Percentiles rank a stretch among this genome's conserved stretches.
Conservation (phyloP, 1,140 invertebrate genomes). For the Stegodyphus mimosarum region DNA sequence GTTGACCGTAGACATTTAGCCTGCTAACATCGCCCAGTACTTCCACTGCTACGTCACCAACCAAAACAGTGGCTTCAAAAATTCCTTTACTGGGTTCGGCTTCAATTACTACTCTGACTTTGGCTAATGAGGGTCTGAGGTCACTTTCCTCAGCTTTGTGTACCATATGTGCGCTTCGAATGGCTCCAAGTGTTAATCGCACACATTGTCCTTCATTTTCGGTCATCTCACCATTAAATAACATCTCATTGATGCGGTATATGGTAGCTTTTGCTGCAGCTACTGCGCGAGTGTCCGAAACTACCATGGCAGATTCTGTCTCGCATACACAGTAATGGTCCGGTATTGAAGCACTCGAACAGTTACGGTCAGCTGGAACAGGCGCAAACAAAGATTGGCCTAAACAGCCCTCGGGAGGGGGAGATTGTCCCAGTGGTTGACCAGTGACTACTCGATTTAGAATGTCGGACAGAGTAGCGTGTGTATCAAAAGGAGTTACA, state of each 20-base stretch:
- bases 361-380: conserved; percentile 74
- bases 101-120: conserved; percentile 43
- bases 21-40: conserved; percentile 84
- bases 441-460: conserved; percentile 13
- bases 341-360: conserved; percentile 78
- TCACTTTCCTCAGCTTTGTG: not conserved
- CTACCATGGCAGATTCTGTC: conserved; percentile 5
- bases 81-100: conserved; percentile 25
- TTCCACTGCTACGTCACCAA: conserved; percentile 64
- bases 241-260: conserved; percentile 24
- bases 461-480: conserved; percentile 61
- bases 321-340: conserved; percentile 85
- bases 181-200: not conserved
- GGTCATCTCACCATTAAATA: not conserved
- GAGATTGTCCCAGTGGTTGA: conserved; percentile 15
- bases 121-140: not conserved
- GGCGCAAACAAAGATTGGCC: conserved; percentile 40
- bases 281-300: not conserved
- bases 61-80: conserved; percentile 38
- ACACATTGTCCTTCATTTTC: not conserved
- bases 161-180: conserved; percentile 24
- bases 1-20: conserved; percentile 85
- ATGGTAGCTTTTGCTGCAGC: conserved; percentile 27
- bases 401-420: not conserved
- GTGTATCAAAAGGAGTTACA: conserved; percentile 59